A percentile compares a stretch with the other conserved stretches of the same genome.
These are phyloP conservation scores for Tenrec ecaudatus DNA, from an alignment of 2,113 vertebrate species.

Conservation along the genomic window DNA sequence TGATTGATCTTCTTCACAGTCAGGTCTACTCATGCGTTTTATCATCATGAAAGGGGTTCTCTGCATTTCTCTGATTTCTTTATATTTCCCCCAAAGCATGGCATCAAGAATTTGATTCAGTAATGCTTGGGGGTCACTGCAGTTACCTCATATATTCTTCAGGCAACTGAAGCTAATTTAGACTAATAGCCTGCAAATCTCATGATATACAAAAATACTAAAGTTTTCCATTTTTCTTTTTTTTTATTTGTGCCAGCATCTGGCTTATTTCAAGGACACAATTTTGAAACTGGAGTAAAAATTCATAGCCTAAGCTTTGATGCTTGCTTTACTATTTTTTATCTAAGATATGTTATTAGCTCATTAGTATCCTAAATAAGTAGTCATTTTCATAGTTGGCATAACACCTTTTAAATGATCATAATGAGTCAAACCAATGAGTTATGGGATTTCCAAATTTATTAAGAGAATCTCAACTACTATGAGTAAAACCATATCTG, in stretches of 20 bases:
- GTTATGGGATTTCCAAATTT: slow-evolving; percentile 14
- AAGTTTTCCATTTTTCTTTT: slow-evolving; percentile 52
- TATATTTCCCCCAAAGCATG: slow-evolving; percentile 61
- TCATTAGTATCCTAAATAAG: slow-evolving; percentile 7
- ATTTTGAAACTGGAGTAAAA: slow-evolving; percentile 12
- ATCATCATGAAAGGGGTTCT: slow-evolving; percentile 22
- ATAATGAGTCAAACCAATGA: background rate
- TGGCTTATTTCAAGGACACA: slow-evolving; percentile 45
- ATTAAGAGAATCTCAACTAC: background rate
- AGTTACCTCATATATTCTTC: slow-evolving; percentile 47
- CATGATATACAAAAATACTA: slow-evolving; percentile 41
- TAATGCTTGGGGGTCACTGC: slow-evolving; percentile 39
- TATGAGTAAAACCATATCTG: background rate
- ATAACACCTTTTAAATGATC: background rate
- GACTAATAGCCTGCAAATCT: slow-evolving; percentile 66
- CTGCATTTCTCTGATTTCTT: slow-evolving; percentile 68
- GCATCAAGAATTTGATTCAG: slow-evolving; percentile 59
- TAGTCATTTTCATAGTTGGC: slow-evolving; percentile 3
- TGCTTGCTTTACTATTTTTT: slow-evolving; percentile 2
- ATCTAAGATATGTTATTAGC: background rate
- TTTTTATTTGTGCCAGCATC: slow-evolving; percentile 39
- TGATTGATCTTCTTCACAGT: slow-evolving; percentile 39
- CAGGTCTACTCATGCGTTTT: slow-evolving; percentile 24
- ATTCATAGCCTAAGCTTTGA: slow-evolving; percentile 1
- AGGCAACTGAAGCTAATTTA: slow-evolving; percentile 65